Evolutionary conservation across 2,797 vertebrate species (phyloP), one percentile per base, ranked within the genome.

Genomic region (Thalassophryne amazonica): DNA sequence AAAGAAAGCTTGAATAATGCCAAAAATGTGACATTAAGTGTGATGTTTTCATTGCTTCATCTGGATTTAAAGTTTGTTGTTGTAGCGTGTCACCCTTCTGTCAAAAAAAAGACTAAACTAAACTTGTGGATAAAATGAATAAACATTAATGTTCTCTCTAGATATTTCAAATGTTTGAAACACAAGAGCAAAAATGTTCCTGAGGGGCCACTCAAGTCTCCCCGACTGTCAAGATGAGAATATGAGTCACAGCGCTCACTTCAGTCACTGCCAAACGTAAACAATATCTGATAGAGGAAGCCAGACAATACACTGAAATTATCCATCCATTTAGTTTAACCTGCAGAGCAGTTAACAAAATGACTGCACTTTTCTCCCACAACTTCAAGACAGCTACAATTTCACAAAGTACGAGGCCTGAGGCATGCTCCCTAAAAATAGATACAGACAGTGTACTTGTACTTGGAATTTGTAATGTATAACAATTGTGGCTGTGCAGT

Each of bases 291-390:
- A n/a, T n/a, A n/a, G 4, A 34, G 33, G 24, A 69, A 50, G 35
- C n/a, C 16, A 6, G 38, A n/a, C 21, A 32, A 36, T 41, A 21
- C 22, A 54, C 24, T 38, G 27, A 70, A 73, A 76, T 69, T 57
- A 69, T 23, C 33, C 50, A 29, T 62, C 52, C 63, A 75, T 73
- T 69, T 54, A 47, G 50, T 47, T 60, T 60, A 45, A 72, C 68
- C 71, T 57, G 24, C 47, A 37, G 40, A 18, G 65, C 76, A 85
- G 73, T 83, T 67, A 73, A 53, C 56, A 72, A 73, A 78, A 86
- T 77, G 12, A 62, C 63, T 31, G 42, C 59, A 22, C 43, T 73
- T 66, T 62, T 60, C 50, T 28, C 48, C 69, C 48, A 61, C 22
- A 24, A 46, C 48, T 60, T 43, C 18, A 39, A 50, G 34, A 57